Percentiles rank a stretch among this genome's conserved stretches.
Conservation (phyloP, 2,113 vertebrate genomes). For the Charadrius vociferus region DNA sequence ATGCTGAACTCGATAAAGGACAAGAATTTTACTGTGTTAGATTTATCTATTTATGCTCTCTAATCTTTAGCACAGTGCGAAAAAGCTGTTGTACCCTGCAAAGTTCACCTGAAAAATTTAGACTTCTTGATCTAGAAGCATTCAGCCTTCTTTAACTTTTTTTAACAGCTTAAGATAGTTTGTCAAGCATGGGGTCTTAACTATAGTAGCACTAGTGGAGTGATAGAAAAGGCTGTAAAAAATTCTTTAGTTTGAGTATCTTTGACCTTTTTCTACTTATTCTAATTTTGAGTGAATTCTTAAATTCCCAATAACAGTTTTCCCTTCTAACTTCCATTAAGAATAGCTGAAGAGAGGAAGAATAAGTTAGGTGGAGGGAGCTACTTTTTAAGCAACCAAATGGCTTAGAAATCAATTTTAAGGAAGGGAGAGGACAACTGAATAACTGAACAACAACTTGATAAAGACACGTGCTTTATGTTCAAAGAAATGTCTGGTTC, state of each 20-base stretch:
- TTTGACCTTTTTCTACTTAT: background rate
- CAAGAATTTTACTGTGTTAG: background rate
- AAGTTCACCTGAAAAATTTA: background rate
- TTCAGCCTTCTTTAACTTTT: background rate
- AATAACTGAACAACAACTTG: background rate
- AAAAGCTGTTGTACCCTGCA: background rate
- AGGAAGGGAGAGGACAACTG: background rate
- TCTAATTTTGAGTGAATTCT: background rate
- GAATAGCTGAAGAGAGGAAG: background rate
- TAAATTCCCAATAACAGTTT: background rate
- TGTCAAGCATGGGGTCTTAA: background rate
- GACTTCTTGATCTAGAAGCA: background rate
- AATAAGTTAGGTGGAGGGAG: background rate
- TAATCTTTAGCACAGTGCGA: background rate
- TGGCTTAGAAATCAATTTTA: background rate
- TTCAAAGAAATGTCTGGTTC: background rate
- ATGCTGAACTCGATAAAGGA: background rate
- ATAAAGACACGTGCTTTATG: background rate
- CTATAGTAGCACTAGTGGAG: background rate
- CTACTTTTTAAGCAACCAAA: background rate
- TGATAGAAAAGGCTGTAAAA: background rate
- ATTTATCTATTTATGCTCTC: background rate
- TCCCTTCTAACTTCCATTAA: background rate
- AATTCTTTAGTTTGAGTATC: background rate
- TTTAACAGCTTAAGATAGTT: background rate